Percentiles rank a stretch among this genome's conserved stretches.
phyloP scores from a whole-genome alignment of 2,797 vertebrate species.

The Pseudochromis fuscus region DNA sequence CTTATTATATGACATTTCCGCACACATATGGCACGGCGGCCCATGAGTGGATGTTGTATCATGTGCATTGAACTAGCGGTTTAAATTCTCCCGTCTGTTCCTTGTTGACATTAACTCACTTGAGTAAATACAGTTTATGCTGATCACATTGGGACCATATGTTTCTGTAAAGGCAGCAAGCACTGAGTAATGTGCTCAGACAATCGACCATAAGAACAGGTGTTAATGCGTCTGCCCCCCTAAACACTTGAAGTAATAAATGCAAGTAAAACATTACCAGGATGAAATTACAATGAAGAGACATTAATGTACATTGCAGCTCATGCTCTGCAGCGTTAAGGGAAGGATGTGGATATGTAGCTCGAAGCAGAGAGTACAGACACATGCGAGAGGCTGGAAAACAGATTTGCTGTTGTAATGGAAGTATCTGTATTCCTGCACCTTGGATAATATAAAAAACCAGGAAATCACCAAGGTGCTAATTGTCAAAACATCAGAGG shows the following conservation, averaged over 20 bases:
- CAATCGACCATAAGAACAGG: constrained; percentile 31
- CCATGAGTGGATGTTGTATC: constrained; percentile 12
- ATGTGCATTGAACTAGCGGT: constrained; percentile 22
- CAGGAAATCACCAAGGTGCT: no score
- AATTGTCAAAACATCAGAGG: no score
- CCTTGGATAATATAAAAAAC: no score
- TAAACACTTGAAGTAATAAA: constrained; percentile 8
- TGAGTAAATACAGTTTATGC: constrained; percentile 47
- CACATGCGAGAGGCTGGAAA: no score
- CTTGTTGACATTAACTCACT: constrained; percentile 41
- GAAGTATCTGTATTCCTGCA: no score
- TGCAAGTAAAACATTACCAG: constrained; percentile 3
- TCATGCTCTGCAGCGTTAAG: not conserved
- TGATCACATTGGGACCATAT: constrained; percentile 36
- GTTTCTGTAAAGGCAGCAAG: constrained; percentile 20
- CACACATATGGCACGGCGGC: not conserved
- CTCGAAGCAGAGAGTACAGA: not conserved
- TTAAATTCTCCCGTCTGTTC: constrained; percentile 53
- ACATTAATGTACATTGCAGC: not conserved
- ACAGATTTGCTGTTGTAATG: no score
- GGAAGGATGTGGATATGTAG: not conserved
- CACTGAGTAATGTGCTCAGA: constrained; percentile 47
- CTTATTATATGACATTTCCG: constrained; percentile 2
- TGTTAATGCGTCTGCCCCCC: constrained; percentile 19
- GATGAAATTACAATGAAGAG: not conserved